Percentiles rank a stretch among this genome's conserved stretches.
These are phyloP conservation scores for Pyrocoelia pectoralis DNA, from an alignment of 2,888 invertebrate species.

Conservation along the genomic window DNA sequence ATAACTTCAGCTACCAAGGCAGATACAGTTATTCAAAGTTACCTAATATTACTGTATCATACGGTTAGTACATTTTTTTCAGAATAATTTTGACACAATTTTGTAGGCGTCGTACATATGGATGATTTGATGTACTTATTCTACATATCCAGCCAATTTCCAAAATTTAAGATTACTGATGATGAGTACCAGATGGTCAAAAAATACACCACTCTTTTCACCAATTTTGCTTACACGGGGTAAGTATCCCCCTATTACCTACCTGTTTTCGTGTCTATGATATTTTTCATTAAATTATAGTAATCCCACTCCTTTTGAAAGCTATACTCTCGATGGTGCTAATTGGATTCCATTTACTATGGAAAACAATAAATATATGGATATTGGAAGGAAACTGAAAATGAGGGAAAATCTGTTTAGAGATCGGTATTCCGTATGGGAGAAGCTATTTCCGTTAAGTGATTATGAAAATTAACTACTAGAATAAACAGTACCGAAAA, in stretches of 20 bases:
- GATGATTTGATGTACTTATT: slow-evolving; percentile 64
- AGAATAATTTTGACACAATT: slow-evolving; percentile 8
- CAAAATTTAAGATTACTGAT: slow-evolving; percentile 51
- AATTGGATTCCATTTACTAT: slow-evolving; percentile 6
- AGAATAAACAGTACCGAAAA: too few species aligned
- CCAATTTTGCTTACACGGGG: slow-evolving; percentile 58
- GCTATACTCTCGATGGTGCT: not conserved
- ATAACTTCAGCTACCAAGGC: slow-evolving; percentile 63
- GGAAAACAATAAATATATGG: slow-evolving; percentile 11
- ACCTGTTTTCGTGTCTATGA: not conserved
- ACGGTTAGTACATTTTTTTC: slow-evolving; percentile 34
- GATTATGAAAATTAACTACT: too few species aligned
- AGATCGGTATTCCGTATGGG: slow-evolving; percentile 10
- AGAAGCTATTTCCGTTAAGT: slow-evolving; percentile 14
- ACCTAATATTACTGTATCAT: slow-evolving; percentile 58
- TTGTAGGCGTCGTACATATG: slow-evolving; percentile 56
- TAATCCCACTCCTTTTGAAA: slow-evolving; percentile 58
- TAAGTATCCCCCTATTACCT: too few species aligned
- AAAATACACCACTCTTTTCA: slow-evolving; percentile 58
- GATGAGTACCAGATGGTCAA: slow-evolving; percentile 56
- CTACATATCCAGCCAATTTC: slow-evolving; percentile 46
- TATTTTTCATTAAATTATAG: slow-evolving; percentile 48
- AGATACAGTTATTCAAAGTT: slow-evolving; percentile 66
- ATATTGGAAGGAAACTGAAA: slow-evolving; percentile 2
- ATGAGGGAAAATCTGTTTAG: slow-evolving; percentile 8